Conservation (phyloP, 2,888 invertebrate genomes). For the Limnephilus rhombicus region DNA sequence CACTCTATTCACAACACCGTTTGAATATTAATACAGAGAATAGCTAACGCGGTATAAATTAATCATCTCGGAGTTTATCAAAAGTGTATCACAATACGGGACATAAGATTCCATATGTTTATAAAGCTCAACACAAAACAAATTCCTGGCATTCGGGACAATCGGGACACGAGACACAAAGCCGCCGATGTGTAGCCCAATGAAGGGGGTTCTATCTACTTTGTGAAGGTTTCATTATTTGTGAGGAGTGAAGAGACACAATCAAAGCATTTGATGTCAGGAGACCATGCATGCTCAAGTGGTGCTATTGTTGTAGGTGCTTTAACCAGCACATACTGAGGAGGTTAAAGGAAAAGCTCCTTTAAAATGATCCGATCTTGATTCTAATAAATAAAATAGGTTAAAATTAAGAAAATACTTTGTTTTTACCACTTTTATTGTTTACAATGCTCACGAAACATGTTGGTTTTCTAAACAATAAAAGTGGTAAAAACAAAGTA, state of each 20-base stretch:
- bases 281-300: conserved; percentile 49
- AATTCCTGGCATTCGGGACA: conserved; percentile 48
- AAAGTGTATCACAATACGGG: conserved; percentile 52
- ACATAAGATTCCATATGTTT: conserved; percentile 47
- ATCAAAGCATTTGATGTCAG: conserved; percentile 50
- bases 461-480: too few species aligned
- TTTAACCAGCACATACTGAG: background rate
- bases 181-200: conserved; percentile 28
- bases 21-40: conserved; percentile 46
- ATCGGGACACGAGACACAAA: conserved; percentile 24
- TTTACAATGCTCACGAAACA: too few species aligned
- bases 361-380: background rate
- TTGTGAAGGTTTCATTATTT: conserved; percentile 8
- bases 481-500: too few species aligned
- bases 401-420: too few species aligned
- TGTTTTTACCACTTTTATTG: too few species aligned
- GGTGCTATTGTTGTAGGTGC: background rate
- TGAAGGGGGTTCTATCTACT: conserved; percentile 32
- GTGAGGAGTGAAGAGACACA: conserved; percentile 49
- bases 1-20: conserved; percentile 21
- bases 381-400: background rate
- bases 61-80: conserved; percentile 51
- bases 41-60: conserved; percentile 43
- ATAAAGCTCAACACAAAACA: conserved; percentile 55
- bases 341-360: background rate